Evolutionary conservation across 2,888 invertebrate species (phyloP).

Genomic region (Itoplectis maculator): DNA sequence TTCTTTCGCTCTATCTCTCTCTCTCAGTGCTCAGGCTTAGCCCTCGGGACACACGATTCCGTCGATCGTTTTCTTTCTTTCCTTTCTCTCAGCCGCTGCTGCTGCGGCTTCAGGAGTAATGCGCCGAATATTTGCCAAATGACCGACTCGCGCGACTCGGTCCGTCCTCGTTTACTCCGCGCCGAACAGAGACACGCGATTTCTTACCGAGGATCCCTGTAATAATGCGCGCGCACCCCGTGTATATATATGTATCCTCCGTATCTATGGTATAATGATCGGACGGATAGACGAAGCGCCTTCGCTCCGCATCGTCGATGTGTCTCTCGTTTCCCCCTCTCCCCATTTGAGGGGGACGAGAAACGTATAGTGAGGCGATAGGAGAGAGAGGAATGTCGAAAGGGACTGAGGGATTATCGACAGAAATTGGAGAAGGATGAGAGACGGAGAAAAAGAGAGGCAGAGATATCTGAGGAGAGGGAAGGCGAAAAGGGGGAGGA

Average conservation of each 20-base stretch:
- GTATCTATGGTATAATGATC: constrained; percentile 37
- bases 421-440: constrained; percentile 9
- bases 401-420: constrained; percentile 46
- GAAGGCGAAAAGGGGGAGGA: constrained; percentile 52
- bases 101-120: constrained; percentile 74
- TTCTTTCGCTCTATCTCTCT: not conserved
- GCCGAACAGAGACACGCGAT: constrained; percentile 59
- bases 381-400: constrained; percentile 41
- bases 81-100: constrained; percentile 37
- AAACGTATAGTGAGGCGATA: constrained; percentile 21
- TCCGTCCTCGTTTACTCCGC: constrained; percentile 30
- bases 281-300: constrained; percentile 28
- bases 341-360: too few relatives aligned
- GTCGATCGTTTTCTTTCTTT: constrained; percentile 54
- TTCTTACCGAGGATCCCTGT: constrained; percentile 41
- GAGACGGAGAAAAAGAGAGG: constrained; percentile 7
- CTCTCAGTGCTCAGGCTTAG: constrained; percentile 47
- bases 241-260: too few relatives aligned
- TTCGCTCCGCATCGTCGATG: constrained; percentile 11
- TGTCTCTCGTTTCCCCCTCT: not conserved
- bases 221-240: constrained; percentile 50
- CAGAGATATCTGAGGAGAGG: constrained; percentile 52
- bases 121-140: constrained; percentile 83
- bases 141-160: constrained; percentile 68
- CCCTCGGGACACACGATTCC: constrained; percentile 69